phyloP scores from a whole-genome alignment of 2,888 invertebrate genomes.

The Drosophila robusta region DNA sequence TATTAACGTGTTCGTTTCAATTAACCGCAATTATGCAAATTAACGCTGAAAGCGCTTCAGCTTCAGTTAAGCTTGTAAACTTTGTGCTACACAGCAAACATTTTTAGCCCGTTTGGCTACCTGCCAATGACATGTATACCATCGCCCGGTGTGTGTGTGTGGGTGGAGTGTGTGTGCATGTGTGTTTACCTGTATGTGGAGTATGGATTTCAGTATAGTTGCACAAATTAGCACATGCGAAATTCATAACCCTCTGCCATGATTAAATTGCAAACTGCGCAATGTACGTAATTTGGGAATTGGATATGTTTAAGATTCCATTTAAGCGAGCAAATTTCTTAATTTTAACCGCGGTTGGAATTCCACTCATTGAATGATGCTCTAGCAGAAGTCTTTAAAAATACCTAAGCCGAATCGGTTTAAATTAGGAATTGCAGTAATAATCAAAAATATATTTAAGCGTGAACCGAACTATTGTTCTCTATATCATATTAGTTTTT shows the following conservation, averaged over 20 bases:
- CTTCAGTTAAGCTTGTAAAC: constrained; percentile 18
- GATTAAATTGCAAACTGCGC: neutral
- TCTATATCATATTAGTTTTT: no score
- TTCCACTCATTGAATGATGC: neutral
- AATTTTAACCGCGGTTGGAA: neutral
- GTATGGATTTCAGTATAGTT: neutral
- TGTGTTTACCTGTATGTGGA: neutral
- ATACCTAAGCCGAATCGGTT: no score
- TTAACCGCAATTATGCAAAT: constrained; percentile 64
- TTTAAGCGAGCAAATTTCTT: neutral
- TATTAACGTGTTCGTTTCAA: constrained; percentile 54
- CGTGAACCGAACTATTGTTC: no score
- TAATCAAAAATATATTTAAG: no score
- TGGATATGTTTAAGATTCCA: neutral
- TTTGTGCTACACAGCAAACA: constrained; percentile 2
- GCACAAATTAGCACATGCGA: neutral
- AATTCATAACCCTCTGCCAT: neutral
- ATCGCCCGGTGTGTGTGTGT: neutral
- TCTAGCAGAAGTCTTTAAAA: no score
- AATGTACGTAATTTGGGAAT: neutral
- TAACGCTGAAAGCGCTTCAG: constrained; percentile 17
- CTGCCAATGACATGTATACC: constrained; percentile 5
- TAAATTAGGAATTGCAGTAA: no score
- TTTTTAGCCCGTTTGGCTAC: constrained; percentile 12
- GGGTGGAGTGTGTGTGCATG: neutral